Conservation (phyloP, 37 sponge, comb jelly and placozoan species). For the Chondrosia reniformis region DNA sequence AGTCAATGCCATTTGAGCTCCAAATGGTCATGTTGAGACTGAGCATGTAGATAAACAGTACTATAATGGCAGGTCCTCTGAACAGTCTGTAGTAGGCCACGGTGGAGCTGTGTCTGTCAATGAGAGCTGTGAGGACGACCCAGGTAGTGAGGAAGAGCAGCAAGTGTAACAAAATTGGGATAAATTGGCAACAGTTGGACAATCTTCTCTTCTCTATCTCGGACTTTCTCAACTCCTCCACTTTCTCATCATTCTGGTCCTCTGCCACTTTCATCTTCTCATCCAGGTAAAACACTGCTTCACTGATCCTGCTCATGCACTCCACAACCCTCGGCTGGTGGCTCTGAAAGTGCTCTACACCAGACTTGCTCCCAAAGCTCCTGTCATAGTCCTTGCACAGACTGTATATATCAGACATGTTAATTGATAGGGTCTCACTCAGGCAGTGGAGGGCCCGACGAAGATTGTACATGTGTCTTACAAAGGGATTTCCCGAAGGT, state of each 20-base stretch:
- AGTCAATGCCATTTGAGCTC: constrained; percentile 39
- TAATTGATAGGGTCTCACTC: constrained; percentile 12
- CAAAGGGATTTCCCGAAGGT: background rate
- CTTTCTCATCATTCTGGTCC: background rate
- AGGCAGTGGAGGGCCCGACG: background rate
- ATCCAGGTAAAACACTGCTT: background rate
- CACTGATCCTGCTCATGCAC: background rate
- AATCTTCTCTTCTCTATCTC: background rate
- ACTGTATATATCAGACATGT: constrained; percentile 5
- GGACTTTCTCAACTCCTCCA: no score
- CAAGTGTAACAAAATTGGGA: constrained; percentile 4
- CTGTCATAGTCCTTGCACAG: background rate
- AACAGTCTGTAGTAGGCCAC: constrained; percentile 45
- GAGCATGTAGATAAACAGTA: constrained; percentile 51
- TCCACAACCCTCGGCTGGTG: background rate
- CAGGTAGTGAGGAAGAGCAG: background rate
- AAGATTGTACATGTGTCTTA: background rate
- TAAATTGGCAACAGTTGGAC: background rate
- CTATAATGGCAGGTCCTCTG: constrained; percentile 60
- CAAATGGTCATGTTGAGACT: constrained; percentile 70
- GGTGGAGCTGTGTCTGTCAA: background rate
- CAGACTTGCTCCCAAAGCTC: background rate
- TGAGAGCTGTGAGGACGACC: background rate
- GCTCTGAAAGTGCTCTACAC: background rate
- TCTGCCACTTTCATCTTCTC: constrained; percentile 16